Base-by-base conservation (phyloP, 2,113 vertebrate genomes). In the Podiceps cristatus region DNA sequence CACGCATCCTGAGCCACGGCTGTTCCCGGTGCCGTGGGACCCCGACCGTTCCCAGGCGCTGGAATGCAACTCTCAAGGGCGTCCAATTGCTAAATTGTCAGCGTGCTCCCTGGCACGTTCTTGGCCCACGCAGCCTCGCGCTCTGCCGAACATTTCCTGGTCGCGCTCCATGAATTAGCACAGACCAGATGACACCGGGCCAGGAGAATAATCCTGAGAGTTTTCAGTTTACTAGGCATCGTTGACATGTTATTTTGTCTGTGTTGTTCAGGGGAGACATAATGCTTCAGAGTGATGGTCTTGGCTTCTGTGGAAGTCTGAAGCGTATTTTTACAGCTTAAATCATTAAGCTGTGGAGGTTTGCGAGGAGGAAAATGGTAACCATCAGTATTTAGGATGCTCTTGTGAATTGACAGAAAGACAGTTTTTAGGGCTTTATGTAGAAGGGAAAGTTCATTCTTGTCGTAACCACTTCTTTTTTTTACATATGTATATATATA, bases 81-180 rank as follows among this genome's bases (percentile, higher is more conserved):
- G 2, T 92, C 88, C 86, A 59, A 2, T 31, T 42, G 86, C 94
- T 91, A 37, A 92, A 93, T 59, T 74, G 28, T 64, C 60, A 11
- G 72, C 25, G 2, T 89, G 76, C 86, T 96, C 76, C 91, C 79
- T 84, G 94, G 91, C 91, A 95, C 52, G 68, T 86, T 97, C 96
- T 71, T 96, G 93, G 96, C 91, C 82, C 60, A 11, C 0, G 0
- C 63, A 15, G 42, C 86, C 68, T 81, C 1, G 1, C 0, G 13
- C 79, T 85, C 69, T 73, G 88, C 67, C 1, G 19, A 80, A 28
- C 37, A 2, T 74, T 93, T 92, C 86, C 88, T 84, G 79, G 50
- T 92, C 11, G 0, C 2, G 14, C 68, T 93, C 89, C 64, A 15
- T 44, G 86, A 71, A 67, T 91, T 91, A 84, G 56, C 60, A 24